Percentiles rank a stretch among this genome's conserved stretches.
phyloP scores from a whole-genome alignment of 2,888 invertebrate species.

The Oscheius onirici region DNA sequence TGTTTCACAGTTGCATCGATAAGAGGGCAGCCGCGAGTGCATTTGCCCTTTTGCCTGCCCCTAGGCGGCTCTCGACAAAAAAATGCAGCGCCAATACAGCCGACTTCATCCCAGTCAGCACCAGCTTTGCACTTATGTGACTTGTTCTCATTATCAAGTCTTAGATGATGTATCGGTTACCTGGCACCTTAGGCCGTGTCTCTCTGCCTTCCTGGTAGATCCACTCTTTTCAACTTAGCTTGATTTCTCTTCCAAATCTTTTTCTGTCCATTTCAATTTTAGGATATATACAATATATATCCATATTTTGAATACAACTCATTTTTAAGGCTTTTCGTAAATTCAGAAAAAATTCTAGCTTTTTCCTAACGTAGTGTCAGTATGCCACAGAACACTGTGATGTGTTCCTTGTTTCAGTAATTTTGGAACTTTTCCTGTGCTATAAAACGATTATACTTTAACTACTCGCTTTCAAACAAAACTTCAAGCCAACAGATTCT shows the following conservation, averaged over 20 bases:
- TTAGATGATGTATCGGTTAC: neutral
- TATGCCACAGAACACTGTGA: too few relatives aligned
- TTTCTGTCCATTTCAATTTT: neutral
- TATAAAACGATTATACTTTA: too few relatives aligned
- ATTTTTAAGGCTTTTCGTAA: too few relatives aligned
- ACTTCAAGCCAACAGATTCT: too few relatives aligned
- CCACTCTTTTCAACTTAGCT: neutral
- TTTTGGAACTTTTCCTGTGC: too few relatives aligned
- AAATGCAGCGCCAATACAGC: conserved; percentile 26
- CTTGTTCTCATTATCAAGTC: neutral
- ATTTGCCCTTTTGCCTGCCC: conserved; percentile 33
- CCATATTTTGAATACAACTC: too few relatives aligned
- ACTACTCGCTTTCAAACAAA: too few relatives aligned
- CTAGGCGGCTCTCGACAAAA: conserved; percentile 30
- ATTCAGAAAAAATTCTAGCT: too few relatives aligned
- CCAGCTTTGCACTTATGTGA: neutral
- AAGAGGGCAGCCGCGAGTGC: conserved; percentile 32
- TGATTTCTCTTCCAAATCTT: neutral
- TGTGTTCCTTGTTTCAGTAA: too few relatives aligned
- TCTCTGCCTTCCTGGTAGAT: neutral
- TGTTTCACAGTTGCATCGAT: conserved; percentile 33
- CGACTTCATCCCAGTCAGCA: neutral
- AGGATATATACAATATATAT: too few relatives aligned
- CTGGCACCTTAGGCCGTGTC: neutral
- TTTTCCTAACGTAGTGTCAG: too few relatives aligned